phyloP scores from a whole-genome alignment of 2,797 vertebrate genomes.

The Acanthurus leucopareius region DNA sequence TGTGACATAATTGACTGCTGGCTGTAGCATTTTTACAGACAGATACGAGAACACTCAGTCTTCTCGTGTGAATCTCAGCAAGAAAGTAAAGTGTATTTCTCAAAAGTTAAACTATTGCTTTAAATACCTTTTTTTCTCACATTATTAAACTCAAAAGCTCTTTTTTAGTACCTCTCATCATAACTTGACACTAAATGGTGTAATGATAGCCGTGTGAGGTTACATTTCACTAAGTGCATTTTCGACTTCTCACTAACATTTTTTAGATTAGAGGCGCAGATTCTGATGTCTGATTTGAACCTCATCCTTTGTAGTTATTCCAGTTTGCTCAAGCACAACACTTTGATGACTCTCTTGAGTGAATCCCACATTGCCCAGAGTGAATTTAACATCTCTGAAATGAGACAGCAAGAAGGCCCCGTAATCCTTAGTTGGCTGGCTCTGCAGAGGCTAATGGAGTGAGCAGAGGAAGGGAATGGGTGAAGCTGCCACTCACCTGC shows the following conservation, averaged over 20 bases:
- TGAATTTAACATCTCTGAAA: constrained; percentile 66
- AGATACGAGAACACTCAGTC: not conserved
- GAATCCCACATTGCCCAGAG: constrained; percentile 52
- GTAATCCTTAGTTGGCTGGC: constrained; percentile 55
- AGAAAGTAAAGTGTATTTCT: not conserved
- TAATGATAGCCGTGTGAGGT: not conserved
- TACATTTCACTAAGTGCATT: not conserved
- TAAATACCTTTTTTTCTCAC: not conserved
- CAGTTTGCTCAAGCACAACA: constrained; percentile 39
- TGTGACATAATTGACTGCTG: no score
- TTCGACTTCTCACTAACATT: not conserved
- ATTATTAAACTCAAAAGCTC: not conserved
- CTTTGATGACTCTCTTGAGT: constrained; percentile 60
- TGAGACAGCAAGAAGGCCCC: constrained; percentile 53
- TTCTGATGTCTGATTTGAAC: constrained; percentile 9
- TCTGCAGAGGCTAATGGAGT: constrained; percentile 70
- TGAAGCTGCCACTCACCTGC: constrained; percentile 68
- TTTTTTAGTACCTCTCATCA: not conserved
- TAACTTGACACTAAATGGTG: not conserved
- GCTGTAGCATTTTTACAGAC: not conserved
- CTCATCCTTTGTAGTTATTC: constrained; percentile 21
- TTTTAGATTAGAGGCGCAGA: constrained; percentile 3
- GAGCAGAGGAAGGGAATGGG: constrained; percentile 50
- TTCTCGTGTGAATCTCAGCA: not conserved
- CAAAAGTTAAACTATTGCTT: not conserved